phyloP scores from a whole-genome alignment of 2,113 vertebrate genomes.

The Pluvianellus socialis region DNA sequence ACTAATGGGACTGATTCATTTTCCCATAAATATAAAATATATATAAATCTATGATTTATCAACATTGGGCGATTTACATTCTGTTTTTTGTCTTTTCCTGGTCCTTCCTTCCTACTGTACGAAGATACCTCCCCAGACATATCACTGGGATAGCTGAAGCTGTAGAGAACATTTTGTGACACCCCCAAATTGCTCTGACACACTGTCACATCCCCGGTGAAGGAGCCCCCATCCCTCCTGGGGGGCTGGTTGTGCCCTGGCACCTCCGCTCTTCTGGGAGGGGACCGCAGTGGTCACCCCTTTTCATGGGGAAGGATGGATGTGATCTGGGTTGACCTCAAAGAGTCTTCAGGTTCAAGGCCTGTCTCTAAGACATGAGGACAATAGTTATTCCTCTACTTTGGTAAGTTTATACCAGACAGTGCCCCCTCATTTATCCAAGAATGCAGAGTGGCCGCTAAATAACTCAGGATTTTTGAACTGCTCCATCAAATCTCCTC shows the following conservation, averaged over 20 bases:
- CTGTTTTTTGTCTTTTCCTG: neutral
- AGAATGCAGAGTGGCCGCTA: neutral
- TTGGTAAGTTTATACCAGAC: neutral
- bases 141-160: neutral
- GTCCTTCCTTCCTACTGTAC: neutral
- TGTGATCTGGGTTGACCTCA: neutral
- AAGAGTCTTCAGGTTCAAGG: neutral
- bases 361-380: neutral
- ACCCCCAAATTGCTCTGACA: neutral
- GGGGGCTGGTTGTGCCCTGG: neutral
- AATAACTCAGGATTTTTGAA: neutral
- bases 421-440: neutral
- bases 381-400: neutral
- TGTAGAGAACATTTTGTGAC: fast-evolving
- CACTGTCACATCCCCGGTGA: neutral
- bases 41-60: neutral
- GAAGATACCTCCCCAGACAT: neutral
- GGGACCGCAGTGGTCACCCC: fast-evolving
- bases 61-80: neutral
- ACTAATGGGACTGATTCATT: neutral
- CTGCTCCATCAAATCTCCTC: neutral
- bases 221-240: too few relatives aligned
- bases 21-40: neutral
- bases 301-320: fast-evolving
- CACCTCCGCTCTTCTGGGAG: neutral